Base-by-base conservation (phyloP, 1,140 invertebrate species). In the Pemphigus obesinymphae region DNA sequence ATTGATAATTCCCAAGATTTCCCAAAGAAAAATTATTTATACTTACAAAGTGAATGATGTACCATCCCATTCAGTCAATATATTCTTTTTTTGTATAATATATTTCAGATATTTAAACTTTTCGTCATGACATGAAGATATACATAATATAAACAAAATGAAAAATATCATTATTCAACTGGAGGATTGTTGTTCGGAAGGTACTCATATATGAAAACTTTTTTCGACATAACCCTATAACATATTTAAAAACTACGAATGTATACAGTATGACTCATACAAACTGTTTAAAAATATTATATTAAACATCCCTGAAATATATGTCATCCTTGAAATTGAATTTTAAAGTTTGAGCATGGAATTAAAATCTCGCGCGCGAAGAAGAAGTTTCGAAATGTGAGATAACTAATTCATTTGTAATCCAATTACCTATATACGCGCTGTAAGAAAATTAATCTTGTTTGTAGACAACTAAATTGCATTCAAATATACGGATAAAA, bases 131-230 rank as follows among this genome's bases (percentile, higher is more conserved):
- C 6, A 8, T 45, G 15, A n/a, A n/a, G n/a, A 43, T 17, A 26
- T 45, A 15, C 23, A 26, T 45, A n/a, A n/a, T 26, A 58, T 45
- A 66, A 45, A 45, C 13, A 45, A 45, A 70, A 70, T 45, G 23
- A 70, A 45, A 45, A 29, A 70, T 70, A 70, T 70, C 23, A 70
- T 70, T 70, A 29, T 70, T 70, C 40, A 70, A 26, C n/a, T 23
- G n/a, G n/a, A 68, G 17, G 23, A 45, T n/a, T 70, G 20, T 66
- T 31, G 23, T 45, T 70, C 7, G 23, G 40, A 20, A 70, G 13
- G 23, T 45, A 70, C 23, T 26, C n/a, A n/a, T 23, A 45, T 70
- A 43, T 70, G 23, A 45, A 29, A 70, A 70, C 23, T 70, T 45
- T 2, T 17, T 45, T 70, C n/a, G 37, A 70, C 68, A 45, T 70